phyloP scores from a whole-genome alignment of 1,140 invertebrate genomes.

The Odontomachus brunneus region DNA sequence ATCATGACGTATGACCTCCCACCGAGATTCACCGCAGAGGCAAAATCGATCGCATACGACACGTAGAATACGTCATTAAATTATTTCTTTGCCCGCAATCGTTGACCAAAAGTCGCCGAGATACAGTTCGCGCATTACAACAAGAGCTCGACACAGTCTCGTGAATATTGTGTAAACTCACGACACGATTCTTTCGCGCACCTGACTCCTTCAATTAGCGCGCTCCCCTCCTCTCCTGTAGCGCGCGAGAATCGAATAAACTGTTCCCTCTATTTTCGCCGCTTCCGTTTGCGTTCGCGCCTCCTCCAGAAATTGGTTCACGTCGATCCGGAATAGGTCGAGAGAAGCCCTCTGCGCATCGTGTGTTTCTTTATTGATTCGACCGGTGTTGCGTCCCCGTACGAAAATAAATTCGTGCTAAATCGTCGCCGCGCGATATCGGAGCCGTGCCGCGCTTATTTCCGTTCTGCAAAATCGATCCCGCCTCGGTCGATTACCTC shows the following conservation, averaged over 20 bases:
- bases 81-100: no score
- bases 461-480: conserved; percentile 46
- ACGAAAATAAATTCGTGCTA: conserved; percentile 50
- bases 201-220: not conserved
- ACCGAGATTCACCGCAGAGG: not conserved
- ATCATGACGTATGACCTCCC: not conserved
- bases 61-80: no score
- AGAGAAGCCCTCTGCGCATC: conserved; percentile 30
- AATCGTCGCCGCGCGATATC: conserved; percentile 36
- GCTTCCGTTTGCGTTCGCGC: conserved; percentile 19
- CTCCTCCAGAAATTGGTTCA: conserved; percentile 46
- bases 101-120: not conserved
- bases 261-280: conserved; percentile 18
- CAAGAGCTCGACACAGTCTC: not conserved
- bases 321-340: conserved; percentile 49
- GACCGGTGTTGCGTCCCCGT: conserved; percentile 29
- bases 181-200: not conserved
- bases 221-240: not conserved
- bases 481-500: not conserved
- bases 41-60: not conserved
- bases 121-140: not conserved
- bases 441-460: conserved; percentile 30
- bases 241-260: not conserved
- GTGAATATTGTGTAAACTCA: not conserved
- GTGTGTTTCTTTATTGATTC: conserved; percentile 49